Evolutionary conservation across 2,888 invertebrate genomes (phyloP).

Genomic region (Tetragonisca angustula): DNA sequence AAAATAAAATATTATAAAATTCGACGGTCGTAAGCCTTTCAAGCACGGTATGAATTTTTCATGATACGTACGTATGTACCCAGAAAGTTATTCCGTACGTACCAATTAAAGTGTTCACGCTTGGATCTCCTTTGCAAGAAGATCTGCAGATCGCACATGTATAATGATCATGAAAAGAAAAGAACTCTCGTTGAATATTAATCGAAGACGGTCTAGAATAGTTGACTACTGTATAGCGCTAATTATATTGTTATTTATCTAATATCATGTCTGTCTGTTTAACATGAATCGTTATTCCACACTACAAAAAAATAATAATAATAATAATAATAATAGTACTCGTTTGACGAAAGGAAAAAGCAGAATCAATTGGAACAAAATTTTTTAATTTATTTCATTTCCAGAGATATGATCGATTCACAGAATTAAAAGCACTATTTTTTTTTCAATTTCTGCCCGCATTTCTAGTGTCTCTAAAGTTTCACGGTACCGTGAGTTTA

Average conservation of each 20-base stretch:
- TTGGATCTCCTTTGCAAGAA: constrained; percentile 56
- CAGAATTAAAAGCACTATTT: too few species aligned
- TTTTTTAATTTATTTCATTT: too few species aligned
- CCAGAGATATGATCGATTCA: too few species aligned
- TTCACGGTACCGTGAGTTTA: too few species aligned
- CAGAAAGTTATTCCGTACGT: constrained; percentile 58
- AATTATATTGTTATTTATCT: constrained; percentile 30
- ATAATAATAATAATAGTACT: too few species aligned
- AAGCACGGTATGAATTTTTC: constrained; percentile 64
- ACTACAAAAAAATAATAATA: background rate
- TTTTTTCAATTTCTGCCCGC: too few species aligned
- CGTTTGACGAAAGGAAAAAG: too few species aligned
- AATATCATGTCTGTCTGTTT: background rate
- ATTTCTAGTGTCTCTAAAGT: too few species aligned
- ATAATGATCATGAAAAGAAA: constrained; percentile 32
- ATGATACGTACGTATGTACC: constrained; percentile 58
- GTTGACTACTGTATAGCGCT: constrained; percentile 38
- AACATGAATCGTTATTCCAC: background rate
- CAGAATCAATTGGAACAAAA: too few species aligned
- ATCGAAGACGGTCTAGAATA: constrained; percentile 50
- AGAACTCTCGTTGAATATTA: constrained; percentile 62
- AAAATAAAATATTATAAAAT: constrained; percentile 19
- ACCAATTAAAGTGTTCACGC: constrained; percentile 69
- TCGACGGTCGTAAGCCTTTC: constrained; percentile 35
- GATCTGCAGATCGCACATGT: constrained; percentile 57